Evolutionary conservation across 1,140 invertebrate genomes (phyloP).

Genomic region (Pogonognathellus flavescens): DNA sequence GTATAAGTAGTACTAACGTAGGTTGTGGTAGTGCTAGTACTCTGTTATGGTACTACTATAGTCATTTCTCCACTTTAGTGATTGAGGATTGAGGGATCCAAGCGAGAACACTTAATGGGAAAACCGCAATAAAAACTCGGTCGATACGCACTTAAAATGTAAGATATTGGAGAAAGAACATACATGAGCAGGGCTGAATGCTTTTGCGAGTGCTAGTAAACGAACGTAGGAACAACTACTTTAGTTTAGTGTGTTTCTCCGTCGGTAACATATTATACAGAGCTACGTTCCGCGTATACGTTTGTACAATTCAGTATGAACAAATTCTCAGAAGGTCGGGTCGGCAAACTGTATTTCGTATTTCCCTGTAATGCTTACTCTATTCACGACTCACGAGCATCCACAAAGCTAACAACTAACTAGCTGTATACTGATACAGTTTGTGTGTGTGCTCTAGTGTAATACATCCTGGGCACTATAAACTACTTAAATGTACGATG

Average conservation of each 20-base stretch:
- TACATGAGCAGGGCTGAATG: constrained; percentile 24
- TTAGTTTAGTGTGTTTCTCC: neutral
- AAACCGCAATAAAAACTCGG: constrained; percentile 54
- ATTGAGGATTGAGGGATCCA: constrained; percentile 52
- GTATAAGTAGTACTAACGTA: neutral
- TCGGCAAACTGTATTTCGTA: constrained; percentile 23
- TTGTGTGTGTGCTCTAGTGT: no score
- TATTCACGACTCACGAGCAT: neutral
- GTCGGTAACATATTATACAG: neutral
- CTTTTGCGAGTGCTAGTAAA: constrained; percentile 14
- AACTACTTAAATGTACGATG: neutral
- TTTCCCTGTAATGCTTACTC: neutral
- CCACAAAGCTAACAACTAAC: neutral
- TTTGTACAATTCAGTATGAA: constrained; percentile 10
- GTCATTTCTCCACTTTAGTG: constrained; percentile 44
- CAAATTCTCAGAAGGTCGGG: constrained; percentile 43
- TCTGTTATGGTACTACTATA: neutral
- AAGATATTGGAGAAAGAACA: constrained; percentile 47
- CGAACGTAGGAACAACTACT: constrained; percentile 37
- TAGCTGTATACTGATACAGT: neutral
- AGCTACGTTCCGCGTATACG: neutral
- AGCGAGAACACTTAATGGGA: constrained; percentile 53
- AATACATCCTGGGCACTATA: neutral
- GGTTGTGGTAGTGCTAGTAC: no score
- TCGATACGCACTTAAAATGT: constrained; percentile 54